Conservation (phyloP, 35 echinoderm and acorn worm species). For the Heliocidaris erythrogramma region DNA sequence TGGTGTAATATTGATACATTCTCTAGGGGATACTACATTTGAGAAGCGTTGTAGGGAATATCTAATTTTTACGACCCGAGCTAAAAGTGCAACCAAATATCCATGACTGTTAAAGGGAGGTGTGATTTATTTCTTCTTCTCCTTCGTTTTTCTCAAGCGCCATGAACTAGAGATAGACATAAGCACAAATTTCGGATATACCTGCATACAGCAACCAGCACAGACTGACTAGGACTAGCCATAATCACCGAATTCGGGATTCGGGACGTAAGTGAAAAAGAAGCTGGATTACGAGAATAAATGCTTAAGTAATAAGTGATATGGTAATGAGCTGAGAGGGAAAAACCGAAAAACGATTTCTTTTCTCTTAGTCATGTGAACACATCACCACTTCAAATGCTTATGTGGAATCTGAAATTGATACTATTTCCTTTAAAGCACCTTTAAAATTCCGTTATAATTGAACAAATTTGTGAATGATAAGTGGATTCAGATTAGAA, state of each 20-base stretch:
- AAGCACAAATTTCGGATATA: not conserved
- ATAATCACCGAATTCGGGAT: not conserved
- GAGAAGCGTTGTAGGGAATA: not conserved
- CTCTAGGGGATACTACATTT: not conserved
- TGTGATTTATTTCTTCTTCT: not conserved
- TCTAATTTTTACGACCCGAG: not conserved
- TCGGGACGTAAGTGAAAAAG: not conserved
- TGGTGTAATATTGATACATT: not conserved
- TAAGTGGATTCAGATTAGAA: too few species aligned
- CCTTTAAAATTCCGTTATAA: too few species aligned
- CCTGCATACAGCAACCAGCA: not conserved
- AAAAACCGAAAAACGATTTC: too few species aligned
- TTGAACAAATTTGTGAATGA: too few species aligned
- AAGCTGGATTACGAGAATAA: not conserved
- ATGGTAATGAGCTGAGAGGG: too few species aligned
- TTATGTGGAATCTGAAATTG: too few species aligned
- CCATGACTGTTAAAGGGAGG: not conserved
- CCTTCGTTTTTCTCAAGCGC: not conserved
- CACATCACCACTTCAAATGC: too few species aligned
- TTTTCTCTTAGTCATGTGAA: too few species aligned
- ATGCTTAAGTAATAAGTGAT: not conserved
- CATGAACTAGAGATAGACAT: not conserved
- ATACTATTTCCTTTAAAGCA: too few species aligned
- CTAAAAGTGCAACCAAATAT: conserved; percentile 5
- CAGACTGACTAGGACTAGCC: not conserved